Conservation (phyloP, 1,140 invertebrate species). For the Sycobia sp. region DNA sequence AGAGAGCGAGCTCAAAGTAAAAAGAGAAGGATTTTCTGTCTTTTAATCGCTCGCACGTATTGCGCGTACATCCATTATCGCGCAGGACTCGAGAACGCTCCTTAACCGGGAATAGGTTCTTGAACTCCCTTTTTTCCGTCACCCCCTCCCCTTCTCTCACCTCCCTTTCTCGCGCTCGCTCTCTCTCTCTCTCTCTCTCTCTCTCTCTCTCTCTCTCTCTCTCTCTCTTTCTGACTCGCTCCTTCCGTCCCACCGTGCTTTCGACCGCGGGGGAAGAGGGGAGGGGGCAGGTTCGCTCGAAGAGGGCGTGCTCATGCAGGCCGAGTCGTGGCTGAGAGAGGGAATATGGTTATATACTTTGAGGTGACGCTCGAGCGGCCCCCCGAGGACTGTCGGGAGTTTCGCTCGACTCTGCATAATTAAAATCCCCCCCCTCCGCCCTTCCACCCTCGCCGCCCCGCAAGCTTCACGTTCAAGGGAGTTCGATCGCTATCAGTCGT, state of each 20-base stretch:
- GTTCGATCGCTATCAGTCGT: constrained; percentile 31
- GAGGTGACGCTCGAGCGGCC: constrained; percentile 9
- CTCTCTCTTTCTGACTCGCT: neutral
- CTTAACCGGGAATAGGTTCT: constrained; percentile 17
- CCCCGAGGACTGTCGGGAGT: constrained; percentile 4
- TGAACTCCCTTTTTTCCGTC: neutral
- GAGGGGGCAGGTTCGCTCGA: neutral
- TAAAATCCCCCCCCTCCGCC: constrained; percentile 13
- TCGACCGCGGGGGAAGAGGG: neutral
- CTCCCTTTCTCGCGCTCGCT: no score
- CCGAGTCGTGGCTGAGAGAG: neutral
- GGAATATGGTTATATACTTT: constrained; percentile 25
- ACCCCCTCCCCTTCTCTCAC: no score
- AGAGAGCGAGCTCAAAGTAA: no score
- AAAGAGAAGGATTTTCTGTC: no score
- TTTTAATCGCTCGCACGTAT: no score
- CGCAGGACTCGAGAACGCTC: constrained; percentile 11
- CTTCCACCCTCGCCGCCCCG: no score
- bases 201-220: neutral
- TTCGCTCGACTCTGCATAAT: constrained; percentile 30
- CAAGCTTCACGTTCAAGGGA: neutral
- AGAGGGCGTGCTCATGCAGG: neutral
- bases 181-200: neutral
- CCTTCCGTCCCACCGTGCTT: no score
- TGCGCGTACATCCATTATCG: neutral